Evolutionary conservation across 2,888 invertebrate genomes (phyloP).

Genomic region (Hylaea fasciaria): DNA sequence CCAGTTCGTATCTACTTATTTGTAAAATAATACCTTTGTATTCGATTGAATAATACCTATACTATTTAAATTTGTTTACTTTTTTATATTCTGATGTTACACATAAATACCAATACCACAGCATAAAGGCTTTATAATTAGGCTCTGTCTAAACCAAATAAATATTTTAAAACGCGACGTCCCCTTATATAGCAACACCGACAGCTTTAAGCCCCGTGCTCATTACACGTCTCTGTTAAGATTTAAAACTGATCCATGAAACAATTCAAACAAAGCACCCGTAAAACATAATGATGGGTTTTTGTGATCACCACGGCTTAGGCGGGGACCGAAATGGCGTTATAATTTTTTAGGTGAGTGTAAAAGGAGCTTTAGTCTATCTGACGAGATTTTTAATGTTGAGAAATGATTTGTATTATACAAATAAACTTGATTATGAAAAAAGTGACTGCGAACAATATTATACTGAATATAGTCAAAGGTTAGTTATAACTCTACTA

Average conservation of each 20-base stretch:
- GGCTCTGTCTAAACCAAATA: too few relatives aligned
- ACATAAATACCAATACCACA: too few relatives aligned
- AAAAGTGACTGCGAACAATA: not conserved
- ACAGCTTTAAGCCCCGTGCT: constrained; percentile 35
- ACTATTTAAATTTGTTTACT: too few relatives aligned
- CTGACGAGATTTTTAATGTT: constrained; percentile 23
- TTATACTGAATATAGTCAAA: too few relatives aligned
- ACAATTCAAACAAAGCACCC: constrained; percentile 53
- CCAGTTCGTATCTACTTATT: too few relatives aligned
- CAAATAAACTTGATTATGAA: not conserved
- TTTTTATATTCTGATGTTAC: too few relatives aligned
- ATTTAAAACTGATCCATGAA: constrained; percentile 46
- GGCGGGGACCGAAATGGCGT: constrained; percentile 41
- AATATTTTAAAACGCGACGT: not conserved
- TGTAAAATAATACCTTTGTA: too few relatives aligned
- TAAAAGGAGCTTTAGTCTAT: constrained; percentile 40
- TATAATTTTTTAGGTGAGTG: constrained; percentile 48
- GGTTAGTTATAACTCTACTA: too few relatives aligned
- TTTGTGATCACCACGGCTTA: constrained; percentile 51
- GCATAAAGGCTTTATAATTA: too few relatives aligned
- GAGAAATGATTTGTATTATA: constrained; percentile 16
- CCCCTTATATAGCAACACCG: constrained; percentile 27
- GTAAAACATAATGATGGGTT: constrained; percentile 57
- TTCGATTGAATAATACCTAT: too few relatives aligned
- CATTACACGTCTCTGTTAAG: constrained; percentile 49